These are phyloP conservation scores for Spea hammondii DNA, from an alignment of 2,797 vertebrate genomes.

Conservation along the genomic window DNA sequence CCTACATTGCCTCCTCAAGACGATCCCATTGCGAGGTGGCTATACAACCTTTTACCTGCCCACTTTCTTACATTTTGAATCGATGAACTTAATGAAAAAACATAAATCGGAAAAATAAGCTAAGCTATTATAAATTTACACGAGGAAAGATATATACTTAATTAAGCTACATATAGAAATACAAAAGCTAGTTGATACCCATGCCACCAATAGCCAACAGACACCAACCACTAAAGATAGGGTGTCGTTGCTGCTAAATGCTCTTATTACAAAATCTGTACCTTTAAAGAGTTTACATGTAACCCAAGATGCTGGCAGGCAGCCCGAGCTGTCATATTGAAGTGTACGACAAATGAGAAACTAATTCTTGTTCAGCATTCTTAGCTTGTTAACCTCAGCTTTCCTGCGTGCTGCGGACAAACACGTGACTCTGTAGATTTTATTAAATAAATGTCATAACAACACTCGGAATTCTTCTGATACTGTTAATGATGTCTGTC, in stretches of 20 bases:
- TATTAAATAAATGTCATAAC: conserved; percentile 8
- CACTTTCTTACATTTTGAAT: too few relatives aligned
- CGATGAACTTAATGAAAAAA: too few relatives aligned
- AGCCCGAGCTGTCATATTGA: conserved; percentile 58
- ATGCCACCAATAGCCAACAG: too few relatives aligned
- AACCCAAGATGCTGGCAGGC: conserved; percentile 60
- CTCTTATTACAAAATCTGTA: conserved; percentile 38
- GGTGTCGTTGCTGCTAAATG: conserved; percentile 12
- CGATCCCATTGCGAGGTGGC: too few relatives aligned
- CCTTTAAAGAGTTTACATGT: conserved; percentile 61
- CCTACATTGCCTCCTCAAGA: too few relatives aligned
- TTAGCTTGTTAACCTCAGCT: conserved; percentile 50
- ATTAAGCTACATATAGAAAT: too few relatives aligned
- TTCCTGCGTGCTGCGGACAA: conserved; percentile 39
- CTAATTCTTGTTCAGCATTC: conserved; percentile 52
- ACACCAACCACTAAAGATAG: background rate
- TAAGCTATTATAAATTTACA: too few relatives aligned
- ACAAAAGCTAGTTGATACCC: too few relatives aligned
- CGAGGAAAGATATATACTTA: too few relatives aligned
- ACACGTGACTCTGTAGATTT: background rate
- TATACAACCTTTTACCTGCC: too few relatives aligned
- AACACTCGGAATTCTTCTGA: conserved; percentile 2
- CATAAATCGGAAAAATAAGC: too few relatives aligned
- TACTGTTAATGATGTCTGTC: background rate
- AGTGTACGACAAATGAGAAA: conserved; percentile 54